Evolutionary conservation across 1,140 invertebrate species (phyloP).

Genomic region (Whitmania pigra): DNA sequence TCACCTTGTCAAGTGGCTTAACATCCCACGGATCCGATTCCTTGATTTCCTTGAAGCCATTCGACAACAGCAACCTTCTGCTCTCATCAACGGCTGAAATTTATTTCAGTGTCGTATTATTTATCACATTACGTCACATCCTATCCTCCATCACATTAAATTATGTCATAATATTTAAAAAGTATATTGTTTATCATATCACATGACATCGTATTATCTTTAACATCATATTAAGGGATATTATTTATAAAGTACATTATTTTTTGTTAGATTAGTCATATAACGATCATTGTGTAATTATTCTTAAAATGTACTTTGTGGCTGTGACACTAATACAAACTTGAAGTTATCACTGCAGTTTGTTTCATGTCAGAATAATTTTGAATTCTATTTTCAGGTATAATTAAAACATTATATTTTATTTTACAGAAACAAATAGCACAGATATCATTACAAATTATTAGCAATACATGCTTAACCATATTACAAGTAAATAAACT

Average conservation of each 20-base stretch:
- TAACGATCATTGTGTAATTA: not conserved
- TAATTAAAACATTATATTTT: too few species aligned
- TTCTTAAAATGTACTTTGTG: not conserved
- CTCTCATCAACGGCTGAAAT: constrained; percentile 42
- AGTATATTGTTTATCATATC: not conserved
- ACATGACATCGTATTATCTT: not conserved
- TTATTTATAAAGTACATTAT: not conserved
- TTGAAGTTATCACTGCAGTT: too few species aligned
- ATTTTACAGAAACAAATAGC: too few species aligned
- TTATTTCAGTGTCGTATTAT: constrained; percentile 16
- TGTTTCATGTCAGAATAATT: too few species aligned
- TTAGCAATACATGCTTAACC: too few species aligned
- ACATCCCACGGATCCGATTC: constrained; percentile 41
- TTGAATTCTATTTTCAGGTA: too few species aligned
- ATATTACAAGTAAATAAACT: too few species aligned
- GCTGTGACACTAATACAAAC: not conserved
- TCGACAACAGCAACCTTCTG: constrained; percentile 32
- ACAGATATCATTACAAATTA: too few species aligned
- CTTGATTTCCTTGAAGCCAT: constrained; percentile 41
- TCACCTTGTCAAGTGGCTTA: constrained; percentile 39
- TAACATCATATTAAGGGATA: not conserved
- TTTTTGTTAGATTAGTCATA: not conserved
- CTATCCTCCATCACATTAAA: not conserved
- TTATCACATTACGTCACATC: not conserved
- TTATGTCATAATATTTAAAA: not conserved